phyloP scores from a whole-genome alignment of 2,113 vertebrate genomes.

The Hyaena hyaena region DNA sequence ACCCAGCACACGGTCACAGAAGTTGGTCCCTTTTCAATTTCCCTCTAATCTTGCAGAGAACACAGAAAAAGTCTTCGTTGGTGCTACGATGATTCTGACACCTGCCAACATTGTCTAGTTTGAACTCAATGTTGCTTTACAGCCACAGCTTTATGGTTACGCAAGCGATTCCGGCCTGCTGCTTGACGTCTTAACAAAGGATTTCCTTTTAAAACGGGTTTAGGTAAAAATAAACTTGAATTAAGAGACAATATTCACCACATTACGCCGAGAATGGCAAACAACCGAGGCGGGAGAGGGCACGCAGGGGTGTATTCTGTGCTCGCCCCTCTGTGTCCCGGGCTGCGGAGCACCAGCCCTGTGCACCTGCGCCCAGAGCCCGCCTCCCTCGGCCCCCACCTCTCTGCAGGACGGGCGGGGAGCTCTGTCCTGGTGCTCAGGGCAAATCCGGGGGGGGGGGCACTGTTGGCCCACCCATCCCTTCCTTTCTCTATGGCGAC shows the following conservation, averaged over 20 bases:
- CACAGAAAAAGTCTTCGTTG: fast-evolving
- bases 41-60: not conserved
- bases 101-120: too few relatives aligned
- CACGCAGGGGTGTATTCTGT: fast-evolving
- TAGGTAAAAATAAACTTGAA: not conserved
- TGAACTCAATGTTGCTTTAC: fast-evolving
- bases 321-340: fast-evolving
- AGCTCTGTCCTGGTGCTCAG: fast-evolving
- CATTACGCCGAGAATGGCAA: not conserved
- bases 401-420: too few relatives aligned
- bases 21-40: not conserved
- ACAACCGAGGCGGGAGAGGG: not conserved
- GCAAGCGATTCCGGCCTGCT: fast-evolving
- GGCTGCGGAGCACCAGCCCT: not conserved
- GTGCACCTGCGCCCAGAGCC: not conserved
- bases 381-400: not conserved
- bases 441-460: not conserved
- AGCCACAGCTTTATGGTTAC: not conserved
- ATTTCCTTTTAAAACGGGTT: not conserved
- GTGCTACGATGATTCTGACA: fast-evolving
- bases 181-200: not conserved
- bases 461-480: too few relatives aligned
- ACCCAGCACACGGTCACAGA: too few relatives aligned
- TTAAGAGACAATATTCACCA: not conserved
- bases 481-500: fast-evolving